These are phyloP conservation scores for Mormyrus lacerda DNA, from an alignment of 2,113 vertebrate genomes.

Conservation along the genomic window DNA sequence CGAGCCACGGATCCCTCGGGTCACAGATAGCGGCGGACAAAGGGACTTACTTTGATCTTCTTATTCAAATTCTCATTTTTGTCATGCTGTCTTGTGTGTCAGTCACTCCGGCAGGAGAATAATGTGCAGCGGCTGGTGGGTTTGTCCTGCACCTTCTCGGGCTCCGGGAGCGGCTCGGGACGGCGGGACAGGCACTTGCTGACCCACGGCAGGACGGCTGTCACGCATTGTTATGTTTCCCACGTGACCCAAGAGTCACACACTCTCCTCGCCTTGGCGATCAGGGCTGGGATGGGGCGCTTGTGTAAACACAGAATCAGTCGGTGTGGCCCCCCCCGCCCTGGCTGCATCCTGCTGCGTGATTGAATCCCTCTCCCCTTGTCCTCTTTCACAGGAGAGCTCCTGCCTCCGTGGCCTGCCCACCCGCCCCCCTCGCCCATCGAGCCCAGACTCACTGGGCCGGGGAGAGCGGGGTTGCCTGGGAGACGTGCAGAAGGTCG, in stretches of 20 bases:
- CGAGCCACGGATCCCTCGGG: background rate
- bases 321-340: background rate
- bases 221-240: background rate
- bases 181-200: background rate
- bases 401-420: constrained; percentile 74
- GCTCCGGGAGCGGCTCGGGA: background rate
- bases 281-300: background rate
- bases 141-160: background rate
- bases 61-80: background rate
- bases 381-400: constrained; percentile 54
- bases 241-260: background rate
- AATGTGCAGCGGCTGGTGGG: background rate
- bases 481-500: constrained; percentile 30
- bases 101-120: background rate
- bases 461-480: constrained; percentile 32
- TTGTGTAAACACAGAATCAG: constrained; percentile 8
- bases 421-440: constrained; percentile 66
- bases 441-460: constrained; percentile 62
- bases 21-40: background rate
- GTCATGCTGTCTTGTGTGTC: background rate
- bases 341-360: background rate
- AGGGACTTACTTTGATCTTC: background rate
- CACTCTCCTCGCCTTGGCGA: background rate
- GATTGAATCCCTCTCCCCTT: background rate
- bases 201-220: background rate